Conservation (phyloP, 2,113 vertebrate species). For the Aegithalos caudatus region DNA sequence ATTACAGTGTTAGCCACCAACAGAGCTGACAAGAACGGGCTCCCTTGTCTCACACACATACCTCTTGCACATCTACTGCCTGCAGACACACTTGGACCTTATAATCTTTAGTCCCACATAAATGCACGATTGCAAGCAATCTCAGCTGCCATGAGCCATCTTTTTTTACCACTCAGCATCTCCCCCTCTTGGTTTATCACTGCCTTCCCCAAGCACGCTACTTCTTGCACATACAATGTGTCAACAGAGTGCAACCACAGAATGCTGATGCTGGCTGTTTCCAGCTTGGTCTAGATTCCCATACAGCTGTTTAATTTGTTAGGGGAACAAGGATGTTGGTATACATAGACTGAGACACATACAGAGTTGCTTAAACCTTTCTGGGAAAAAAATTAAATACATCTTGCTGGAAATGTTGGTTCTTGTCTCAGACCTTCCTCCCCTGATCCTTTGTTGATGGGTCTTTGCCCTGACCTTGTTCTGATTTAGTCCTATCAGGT, state of each 20-base stretch:
- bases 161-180: not conserved
- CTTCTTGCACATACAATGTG: not conserved
- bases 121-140: not conserved
- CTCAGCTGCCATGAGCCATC: not conserved
- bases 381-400: not conserved
- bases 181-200: not conserved
- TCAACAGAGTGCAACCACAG: not conserved
- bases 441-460: not conserved
- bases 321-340: not conserved
- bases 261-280: not conserved
- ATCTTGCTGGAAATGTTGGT: not conserved
- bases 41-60: not conserved
- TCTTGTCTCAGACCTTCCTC: not conserved
- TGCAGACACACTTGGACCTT: not conserved
- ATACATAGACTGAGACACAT: not conserved
- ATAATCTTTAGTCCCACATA: not conserved
- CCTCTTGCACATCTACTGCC: not conserved
- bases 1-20: not conserved
- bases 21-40: not conserved
- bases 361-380: not conserved
- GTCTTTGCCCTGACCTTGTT: not conserved
- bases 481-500: not conserved
- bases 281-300: not conserved
- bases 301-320: not conserved
- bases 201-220: accelerated